A percentile compares a stretch with the other conserved stretches of the same genome.
Evolutionary conservation across 2,113 vertebrate species (phyloP).

Genomic region (Pica pica): DNA sequence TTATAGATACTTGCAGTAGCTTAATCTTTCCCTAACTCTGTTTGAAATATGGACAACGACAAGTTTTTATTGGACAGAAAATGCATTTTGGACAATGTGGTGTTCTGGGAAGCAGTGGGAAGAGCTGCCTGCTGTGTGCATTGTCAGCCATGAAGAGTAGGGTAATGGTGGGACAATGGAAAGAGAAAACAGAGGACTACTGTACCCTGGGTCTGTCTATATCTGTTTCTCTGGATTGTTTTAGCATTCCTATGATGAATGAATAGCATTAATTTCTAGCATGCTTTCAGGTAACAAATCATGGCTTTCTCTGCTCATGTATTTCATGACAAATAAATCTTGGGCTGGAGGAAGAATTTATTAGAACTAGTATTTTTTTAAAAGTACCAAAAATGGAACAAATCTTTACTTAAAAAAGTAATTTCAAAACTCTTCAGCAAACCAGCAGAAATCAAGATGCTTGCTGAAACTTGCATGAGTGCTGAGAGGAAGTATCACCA

Average conservation of each 20-base stretch:
- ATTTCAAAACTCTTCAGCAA: background rate
- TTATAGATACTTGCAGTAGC: background rate
- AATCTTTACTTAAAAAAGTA: background rate
- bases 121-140: background rate
- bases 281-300: background rate
- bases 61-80: background rate
- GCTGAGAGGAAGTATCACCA: background rate
- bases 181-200: too few species aligned
- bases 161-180: background rate
- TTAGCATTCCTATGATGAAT: background rate
- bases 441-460: background rate
- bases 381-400: background rate
- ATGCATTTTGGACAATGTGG: background rate
- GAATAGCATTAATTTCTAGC: background rate
- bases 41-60: background rate
- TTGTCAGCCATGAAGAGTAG: background rate
- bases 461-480: background rate
- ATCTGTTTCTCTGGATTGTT: background rate
- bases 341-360: background rate
- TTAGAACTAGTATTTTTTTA: background rate
- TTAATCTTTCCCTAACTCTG: background rate
- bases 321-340: background rate
- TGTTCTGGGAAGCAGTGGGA: background rate
- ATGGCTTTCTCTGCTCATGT: background rate
- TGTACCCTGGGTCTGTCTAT: fast-evolving